Conservation (phyloP, 2,797 vertebrate species). For the Coccyzus lansbergi region DNA sequence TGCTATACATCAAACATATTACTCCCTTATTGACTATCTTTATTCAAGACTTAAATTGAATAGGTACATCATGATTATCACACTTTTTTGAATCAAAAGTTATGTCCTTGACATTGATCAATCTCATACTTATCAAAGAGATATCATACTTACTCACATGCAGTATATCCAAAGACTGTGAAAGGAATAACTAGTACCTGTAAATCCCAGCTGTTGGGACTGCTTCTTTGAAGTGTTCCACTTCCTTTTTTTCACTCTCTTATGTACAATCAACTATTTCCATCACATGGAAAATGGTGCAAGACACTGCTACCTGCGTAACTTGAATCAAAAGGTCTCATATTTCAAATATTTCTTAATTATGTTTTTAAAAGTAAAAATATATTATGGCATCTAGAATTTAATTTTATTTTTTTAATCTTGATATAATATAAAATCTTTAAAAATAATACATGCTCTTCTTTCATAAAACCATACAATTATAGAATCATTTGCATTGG, state of each 20-base stretch:
- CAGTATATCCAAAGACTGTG: neutral
- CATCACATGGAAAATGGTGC: fast-evolving
- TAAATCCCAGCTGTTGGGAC: neutral
- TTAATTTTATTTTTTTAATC: neutral
- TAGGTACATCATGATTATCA: neutral
- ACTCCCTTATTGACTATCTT: neutral
- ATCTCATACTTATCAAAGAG: neutral
- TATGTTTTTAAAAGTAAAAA: neutral
- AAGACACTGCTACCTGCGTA: neutral
- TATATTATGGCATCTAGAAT: neutral
- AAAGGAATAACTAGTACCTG: neutral
- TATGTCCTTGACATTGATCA: neutral
- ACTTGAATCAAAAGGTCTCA: fast-evolving
- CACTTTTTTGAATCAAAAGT: neutral
- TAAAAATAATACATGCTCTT: neutral
- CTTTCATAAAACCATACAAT: neutral
- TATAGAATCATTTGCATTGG: neutral
- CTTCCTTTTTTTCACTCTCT: neutral
- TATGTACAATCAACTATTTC: neutral
- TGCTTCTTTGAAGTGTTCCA: neutral
- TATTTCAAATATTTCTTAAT: neutral
- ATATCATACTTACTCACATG: neutral
- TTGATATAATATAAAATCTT: neutral
- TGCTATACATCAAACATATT: neutral
- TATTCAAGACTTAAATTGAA: neutral